Evolutionary conservation across 1,140 invertebrate genomes (phyloP).

Genomic region (Planococcus citri): DNA sequence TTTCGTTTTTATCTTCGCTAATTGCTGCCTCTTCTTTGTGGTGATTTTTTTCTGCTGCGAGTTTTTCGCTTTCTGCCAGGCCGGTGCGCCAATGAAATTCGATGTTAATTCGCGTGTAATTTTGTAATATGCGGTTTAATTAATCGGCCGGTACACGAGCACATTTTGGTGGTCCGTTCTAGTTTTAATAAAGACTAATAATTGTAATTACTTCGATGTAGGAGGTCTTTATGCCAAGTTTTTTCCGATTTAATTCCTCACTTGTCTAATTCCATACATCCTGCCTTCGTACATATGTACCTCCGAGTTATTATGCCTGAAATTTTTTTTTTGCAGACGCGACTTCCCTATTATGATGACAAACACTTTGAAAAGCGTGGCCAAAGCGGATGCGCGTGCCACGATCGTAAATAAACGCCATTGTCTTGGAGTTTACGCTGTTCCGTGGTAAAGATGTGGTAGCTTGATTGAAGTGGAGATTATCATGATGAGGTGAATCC

Average conservation of each 20-base stretch:
- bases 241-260: not conserved
- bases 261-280: not conserved
- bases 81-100: too few species aligned
- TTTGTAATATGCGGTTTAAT: too few species aligned
- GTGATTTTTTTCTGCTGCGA: not conserved
- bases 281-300: not conserved
- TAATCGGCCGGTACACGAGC: not conserved
- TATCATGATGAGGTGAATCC: too few species aligned
- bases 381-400: too few species aligned
- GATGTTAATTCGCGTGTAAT: too few species aligned
- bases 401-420: too few species aligned
- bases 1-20: constrained; percentile 13
- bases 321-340: not conserved
- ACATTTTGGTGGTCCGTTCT: not conserved
- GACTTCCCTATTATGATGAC: constrained; percentile 7
- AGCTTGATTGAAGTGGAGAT: too few species aligned
- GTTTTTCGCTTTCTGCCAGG: not conserved
- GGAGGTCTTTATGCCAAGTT: constrained; percentile 12
- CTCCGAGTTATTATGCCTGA: not conserved
- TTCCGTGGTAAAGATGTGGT: too few species aligned
- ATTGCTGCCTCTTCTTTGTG: not conserved
- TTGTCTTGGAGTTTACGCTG: too few species aligned
- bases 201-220: constrained; percentile 12
- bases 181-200: constrained; percentile 5
- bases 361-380: not conserved